Conservation (phyloP, 2,888 invertebrate species). For the Emesis russula region DNA sequence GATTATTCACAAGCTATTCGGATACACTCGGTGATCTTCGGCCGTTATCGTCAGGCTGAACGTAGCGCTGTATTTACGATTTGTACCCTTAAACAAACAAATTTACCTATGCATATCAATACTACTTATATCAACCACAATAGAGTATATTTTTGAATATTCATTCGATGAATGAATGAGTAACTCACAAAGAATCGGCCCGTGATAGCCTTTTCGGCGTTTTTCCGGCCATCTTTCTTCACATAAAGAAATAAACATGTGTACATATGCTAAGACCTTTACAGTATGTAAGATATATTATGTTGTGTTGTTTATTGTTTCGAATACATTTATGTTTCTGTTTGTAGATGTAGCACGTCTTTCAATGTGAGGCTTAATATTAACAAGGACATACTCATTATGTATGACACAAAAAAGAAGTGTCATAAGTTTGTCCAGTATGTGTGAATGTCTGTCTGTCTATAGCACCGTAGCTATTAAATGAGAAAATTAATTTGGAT, state of each 20-base stretch:
- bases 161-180: slow-evolving; percentile 54
- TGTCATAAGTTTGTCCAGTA: too few species aligned
- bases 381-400: neutral
- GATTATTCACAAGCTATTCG: slow-evolving; percentile 89
- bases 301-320: neutral
- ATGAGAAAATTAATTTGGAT: too few species aligned
- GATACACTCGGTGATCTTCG: slow-evolving; percentile 92
- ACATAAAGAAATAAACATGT: slow-evolving; percentile 92
- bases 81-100: slow-evolving; percentile 86
- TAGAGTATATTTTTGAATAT: slow-evolving; percentile 88
- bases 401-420: too few species aligned
- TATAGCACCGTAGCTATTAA: too few species aligned
- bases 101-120: slow-evolving; percentile 34
- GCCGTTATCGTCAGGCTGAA: slow-evolving; percentile 91
- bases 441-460: too few species aligned
- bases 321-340: neutral
- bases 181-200: slow-evolving; percentile 91
- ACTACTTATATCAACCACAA: slow-evolving; percentile 59
- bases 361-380: neutral
- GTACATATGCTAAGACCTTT: slow-evolving; percentile 65
- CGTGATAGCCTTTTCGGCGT: slow-evolving; percentile 92
- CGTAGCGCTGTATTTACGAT: slow-evolving; percentile 93
- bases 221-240: slow-evolving; percentile 93
- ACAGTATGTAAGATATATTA: slow-evolving; percentile 1
- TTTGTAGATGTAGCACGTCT: neutral